Base-by-base conservation (phyloP, 2,113 vertebrate species). In the Nymphicus hollandicus region DNA sequence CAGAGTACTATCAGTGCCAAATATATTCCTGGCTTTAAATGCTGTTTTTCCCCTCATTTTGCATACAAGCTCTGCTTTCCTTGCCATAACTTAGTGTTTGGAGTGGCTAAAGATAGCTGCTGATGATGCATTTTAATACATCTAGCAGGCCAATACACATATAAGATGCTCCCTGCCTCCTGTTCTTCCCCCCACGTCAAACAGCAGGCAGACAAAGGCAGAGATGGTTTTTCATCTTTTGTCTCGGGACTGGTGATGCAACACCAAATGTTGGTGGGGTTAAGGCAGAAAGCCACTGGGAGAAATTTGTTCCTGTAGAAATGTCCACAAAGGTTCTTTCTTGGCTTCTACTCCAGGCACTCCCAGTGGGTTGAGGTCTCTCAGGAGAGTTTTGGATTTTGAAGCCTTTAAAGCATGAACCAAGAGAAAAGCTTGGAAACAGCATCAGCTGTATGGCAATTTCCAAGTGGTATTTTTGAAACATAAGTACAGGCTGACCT, bases 1-100 rank as follows among this genome's bases (percentile, higher is more conserved):
- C 78, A 25, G 70, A 58, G 43, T 20, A 23, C 44, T 80, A 25
- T 29, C 63, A n/a, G 41, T 89, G 80, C 92, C 95, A 91, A 86
- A 94, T 64, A 61, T 14, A 83, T 74, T 71, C 80, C 80, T 93
- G 95, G 88, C 82, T 69, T 86, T 63, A 90, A 91, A 79, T 49
- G 49, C 41, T 84, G 60, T 33, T 94, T 92, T 41, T 10, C 35
- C 29, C 49, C 44, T 79, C 76, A 22, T 20, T 89, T 77, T 71
- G n/a, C 35, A n/a, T 65, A 44, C 60, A 66, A 83, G 47, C 39
- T 79, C 33, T 71, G 35, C 72, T 88, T 88, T 88, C 61, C 44
- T 76, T 86, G 64, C 92, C 82, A 41, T 89, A 86, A 81, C 55
- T 77, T 39, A 16, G 47, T 60, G 64, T 82, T 91, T 71, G 50